Conservation (phyloP, 2,888 invertebrate genomes). For the Nipponacmea schrenckii region DNA sequence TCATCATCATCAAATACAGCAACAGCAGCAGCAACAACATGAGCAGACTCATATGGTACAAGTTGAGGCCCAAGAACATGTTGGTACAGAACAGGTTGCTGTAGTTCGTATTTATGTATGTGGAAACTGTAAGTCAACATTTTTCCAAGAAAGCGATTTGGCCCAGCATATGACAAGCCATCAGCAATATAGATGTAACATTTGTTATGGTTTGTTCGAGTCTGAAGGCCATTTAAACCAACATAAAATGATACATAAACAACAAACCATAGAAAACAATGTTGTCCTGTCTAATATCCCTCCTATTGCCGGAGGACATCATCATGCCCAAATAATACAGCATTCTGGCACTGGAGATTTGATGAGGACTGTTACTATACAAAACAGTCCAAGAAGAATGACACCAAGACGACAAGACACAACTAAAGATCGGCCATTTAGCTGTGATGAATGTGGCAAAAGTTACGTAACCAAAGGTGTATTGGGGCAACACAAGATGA, state of each 20-base stretch:
- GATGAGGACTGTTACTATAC: not conserved
- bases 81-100: conserved; percentile 1
- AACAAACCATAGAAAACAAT: not conserved
- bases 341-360: not conserved
- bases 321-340: not conserved
- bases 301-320: not conserved
- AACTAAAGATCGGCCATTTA: not conserved
- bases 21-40: not conserved
- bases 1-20: not conserved
- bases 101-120: conserved; percentile 2
- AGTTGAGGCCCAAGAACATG: conserved; percentile 1
- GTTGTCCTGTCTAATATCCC: not conserved
- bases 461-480: conserved; percentile 1
- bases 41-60: conserved; percentile 2
- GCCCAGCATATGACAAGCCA: conserved; percentile 5
- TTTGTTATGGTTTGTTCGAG: not conserved
- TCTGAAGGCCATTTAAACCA: conserved; percentile 1
- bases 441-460: conserved; percentile 2
- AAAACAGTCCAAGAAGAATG: not conserved
- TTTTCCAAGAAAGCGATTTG: not conserved
- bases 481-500: conserved; percentile 1
- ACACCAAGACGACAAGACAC: not conserved
- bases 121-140: conserved; percentile 4
- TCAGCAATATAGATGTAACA: not conserved
- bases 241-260: conserved; percentile 4